Conservation (phyloP, 2,113 vertebrate species). For the Cyanoderma ruficeps region DNA sequence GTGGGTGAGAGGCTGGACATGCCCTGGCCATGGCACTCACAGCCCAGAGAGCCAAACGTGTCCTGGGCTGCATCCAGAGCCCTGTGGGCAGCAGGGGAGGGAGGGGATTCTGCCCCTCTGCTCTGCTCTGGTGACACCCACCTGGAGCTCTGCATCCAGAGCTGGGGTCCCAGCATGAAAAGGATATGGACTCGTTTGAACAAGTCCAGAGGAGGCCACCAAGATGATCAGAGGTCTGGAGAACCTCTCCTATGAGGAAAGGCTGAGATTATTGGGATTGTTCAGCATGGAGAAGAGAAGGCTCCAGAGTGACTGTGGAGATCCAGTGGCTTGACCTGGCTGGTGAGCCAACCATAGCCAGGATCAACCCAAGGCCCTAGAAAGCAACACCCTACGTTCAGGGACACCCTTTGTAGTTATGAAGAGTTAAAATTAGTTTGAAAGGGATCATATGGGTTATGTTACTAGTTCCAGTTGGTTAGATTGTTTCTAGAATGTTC, state of each 20-base stretch:
- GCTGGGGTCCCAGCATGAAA: neutral
- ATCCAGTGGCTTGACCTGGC: neutral
- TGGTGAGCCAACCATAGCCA: neutral
- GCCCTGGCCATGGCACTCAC: neutral
- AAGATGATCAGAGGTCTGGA: neutral
- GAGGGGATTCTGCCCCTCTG: neutral
- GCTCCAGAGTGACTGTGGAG: neutral
- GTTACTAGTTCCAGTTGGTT: neutral
- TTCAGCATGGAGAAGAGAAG: neutral
- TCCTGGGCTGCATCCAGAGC: neutral
- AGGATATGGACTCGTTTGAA: neutral
- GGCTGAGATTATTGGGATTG: neutral
- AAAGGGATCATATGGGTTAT: neutral
- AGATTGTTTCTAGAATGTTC: neutral
- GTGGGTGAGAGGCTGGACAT: neutral
- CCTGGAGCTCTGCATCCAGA: neutral
- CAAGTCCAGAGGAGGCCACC: neutral
- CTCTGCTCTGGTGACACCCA: neutral
- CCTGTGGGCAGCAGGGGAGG: neutral
- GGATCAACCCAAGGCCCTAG: neutral
- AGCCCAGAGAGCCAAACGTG: neutral
- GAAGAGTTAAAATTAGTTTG: neutral
- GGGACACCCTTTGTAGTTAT: neutral
- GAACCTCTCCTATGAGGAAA: neutral
- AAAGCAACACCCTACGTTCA: neutral